Conservation (phyloP, 2,888 invertebrate species). For the Rutpela maculata region DNA sequence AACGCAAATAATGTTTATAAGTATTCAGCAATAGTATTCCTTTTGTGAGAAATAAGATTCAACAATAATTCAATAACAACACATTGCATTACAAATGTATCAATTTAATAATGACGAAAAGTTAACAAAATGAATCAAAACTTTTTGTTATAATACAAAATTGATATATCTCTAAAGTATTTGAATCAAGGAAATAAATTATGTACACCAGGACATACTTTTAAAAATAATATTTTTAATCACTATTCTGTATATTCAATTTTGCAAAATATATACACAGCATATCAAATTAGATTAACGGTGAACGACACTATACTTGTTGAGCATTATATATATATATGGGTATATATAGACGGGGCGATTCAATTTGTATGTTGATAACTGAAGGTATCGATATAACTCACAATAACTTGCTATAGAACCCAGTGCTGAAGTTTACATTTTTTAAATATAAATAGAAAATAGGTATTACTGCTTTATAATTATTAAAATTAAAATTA, state of each 20-base stretch:
- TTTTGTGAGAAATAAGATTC: neutral
- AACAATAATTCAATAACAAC: conserved; percentile 4
- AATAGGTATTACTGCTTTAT: too few relatives aligned
- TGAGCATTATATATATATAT: neutral
- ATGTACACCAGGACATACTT: neutral
- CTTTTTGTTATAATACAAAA: conserved; percentile 3
- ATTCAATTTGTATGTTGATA: too few relatives aligned
- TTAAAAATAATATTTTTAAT: neutral
- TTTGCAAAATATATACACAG: conserved; percentile 7
- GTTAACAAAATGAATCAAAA: neutral
- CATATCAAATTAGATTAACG: conserved; percentile 7
- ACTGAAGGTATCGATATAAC: too few relatives aligned
- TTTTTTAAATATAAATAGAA: too few relatives aligned
- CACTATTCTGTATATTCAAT: neutral
- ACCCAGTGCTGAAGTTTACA: too few relatives aligned
- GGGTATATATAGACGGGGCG: too few relatives aligned
- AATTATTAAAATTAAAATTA: too few relatives aligned
- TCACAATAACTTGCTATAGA: too few relatives aligned
- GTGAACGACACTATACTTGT: neutral
- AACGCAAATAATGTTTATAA: neutral
- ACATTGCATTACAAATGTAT: neutral
- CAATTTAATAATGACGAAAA: conserved; percentile 5
- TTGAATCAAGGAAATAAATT: neutral
- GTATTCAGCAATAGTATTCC: neutral
- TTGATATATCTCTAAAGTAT: neutral